A percentile compares a stretch with the other conserved stretches of the same genome.
Evolutionary conservation across 2,113 vertebrate genomes (phyloP).

Genomic region (Caracal caracal): DNA sequence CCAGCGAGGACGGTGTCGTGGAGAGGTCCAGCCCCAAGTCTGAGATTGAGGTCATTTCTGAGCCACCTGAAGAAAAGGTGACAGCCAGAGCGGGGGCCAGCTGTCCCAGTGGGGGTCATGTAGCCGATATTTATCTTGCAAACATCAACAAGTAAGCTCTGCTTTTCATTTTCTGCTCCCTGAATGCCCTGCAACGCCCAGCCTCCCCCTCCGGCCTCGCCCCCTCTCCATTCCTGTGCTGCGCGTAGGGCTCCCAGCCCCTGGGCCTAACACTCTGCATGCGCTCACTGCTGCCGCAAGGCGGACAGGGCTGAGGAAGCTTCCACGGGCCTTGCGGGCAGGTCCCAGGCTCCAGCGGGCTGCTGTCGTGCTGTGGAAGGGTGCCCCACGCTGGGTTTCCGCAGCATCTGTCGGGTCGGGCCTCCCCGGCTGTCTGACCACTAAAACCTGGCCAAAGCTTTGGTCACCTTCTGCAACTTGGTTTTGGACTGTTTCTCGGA

Average conservation of each 20-base stretch:
- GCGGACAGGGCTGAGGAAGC: constrained; percentile 16
- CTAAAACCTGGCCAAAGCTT: constrained; percentile 51
- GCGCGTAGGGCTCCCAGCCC: neutral
- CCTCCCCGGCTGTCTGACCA: neutral
- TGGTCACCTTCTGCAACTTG: constrained; percentile 36
- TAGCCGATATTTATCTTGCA: constrained; percentile 98
- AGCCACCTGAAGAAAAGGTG: constrained; percentile 94
- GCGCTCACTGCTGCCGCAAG: constrained; percentile 35
- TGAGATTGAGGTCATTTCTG: constrained; percentile 91
- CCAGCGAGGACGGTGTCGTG: constrained; percentile 90
- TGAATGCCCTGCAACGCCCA: constrained; percentile 37
- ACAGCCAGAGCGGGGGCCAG: constrained; percentile 93
- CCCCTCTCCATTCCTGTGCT: neutral
- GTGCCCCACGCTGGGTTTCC: neutral
- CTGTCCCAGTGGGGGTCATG: constrained; percentile 95
- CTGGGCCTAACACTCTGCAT: constrained; percentile 30
- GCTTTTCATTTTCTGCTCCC: constrained; percentile 82
- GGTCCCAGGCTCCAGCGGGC: neutral
- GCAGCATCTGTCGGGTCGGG: neutral
- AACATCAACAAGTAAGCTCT: constrained; percentile 98
- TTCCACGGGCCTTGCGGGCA: neutral
- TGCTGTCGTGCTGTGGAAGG: neutral
- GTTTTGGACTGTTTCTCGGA: constrained; percentile 48
- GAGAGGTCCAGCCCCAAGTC: constrained; percentile 96
- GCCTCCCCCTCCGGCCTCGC: constrained; percentile 68